Percentiles rank a stretch among this genome's conserved stretches.
phyloP scores from a whole-genome alignment of 92 coral and sea anemone genomes.

The Meandrina meandrites region DNA sequence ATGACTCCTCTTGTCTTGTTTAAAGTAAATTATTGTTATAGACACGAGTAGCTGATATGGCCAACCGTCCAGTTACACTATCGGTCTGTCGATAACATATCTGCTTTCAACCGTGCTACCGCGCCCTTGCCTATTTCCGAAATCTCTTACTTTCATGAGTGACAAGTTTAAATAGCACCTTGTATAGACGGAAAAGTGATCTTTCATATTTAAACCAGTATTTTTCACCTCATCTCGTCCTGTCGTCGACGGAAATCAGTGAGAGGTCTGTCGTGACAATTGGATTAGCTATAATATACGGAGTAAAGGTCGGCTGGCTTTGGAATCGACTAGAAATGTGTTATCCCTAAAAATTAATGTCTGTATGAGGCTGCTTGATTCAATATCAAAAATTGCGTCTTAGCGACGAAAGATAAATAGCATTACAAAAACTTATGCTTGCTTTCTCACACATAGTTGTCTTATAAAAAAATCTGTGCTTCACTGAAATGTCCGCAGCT shows the following conservation, averaged over 20 bases:
- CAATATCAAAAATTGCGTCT: background rate
- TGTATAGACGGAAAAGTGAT: background rate
- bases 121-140: slow-evolving; percentile 15
- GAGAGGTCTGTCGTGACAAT: background rate
- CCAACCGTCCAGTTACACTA: slow-evolving; percentile 6
- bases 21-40: background rate
- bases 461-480: background rate
- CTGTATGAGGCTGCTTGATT: background rate
- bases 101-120: background rate
- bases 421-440: background rate
- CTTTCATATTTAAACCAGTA: background rate
- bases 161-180: background rate
- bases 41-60: background rate
- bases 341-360: background rate
- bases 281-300: too few relatives aligned
- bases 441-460: background rate
- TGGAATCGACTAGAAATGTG: background rate
- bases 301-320: background rate
- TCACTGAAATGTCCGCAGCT: background rate
- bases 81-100: background rate
- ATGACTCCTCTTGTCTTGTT: slow-evolving; percentile 5
- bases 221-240: background rate
- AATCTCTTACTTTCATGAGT: slow-evolving; percentile 20
- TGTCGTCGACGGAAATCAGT: background rate
- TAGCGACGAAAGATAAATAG: slow-evolving; percentile 5